A percentile compares a stretch with the other conserved stretches of the same genome.
These are phyloP conservation scores for Drosophila macrospina DNA, from an alignment of 2,888 invertebrate genomes.

Conservation along the genomic window DNA sequence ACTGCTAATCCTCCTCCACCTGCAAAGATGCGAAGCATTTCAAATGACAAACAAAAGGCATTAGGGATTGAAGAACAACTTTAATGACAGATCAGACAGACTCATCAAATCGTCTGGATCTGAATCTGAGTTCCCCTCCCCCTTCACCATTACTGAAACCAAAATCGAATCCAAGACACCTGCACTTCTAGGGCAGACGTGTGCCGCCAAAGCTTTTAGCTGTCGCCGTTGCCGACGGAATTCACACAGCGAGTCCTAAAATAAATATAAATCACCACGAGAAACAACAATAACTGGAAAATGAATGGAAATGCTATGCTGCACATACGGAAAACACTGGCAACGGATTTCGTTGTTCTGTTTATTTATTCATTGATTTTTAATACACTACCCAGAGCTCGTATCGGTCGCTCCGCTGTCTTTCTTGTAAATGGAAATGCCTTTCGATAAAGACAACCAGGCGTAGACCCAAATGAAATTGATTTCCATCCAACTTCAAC, in stretches of 20 bases:
- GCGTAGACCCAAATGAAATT: slow-evolving; percentile 46
- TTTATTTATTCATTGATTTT: slow-evolving; percentile 78
- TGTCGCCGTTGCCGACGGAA: slow-evolving; percentile 60
- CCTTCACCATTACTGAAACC: too few species aligned
- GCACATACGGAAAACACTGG: slow-evolving; percentile 34
- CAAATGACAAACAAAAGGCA: slow-evolving; percentile 24
- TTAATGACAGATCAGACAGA: slow-evolving; percentile 24
- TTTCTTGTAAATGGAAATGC: slow-evolving; percentile 75
- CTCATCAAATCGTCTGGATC: slow-evolving; percentile 25
- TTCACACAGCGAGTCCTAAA: slow-evolving; percentile 68
- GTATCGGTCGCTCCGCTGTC: slow-evolving; percentile 12
- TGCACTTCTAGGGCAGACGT: slow-evolving; percentile 40
- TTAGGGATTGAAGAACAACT: slow-evolving; percentile 14
- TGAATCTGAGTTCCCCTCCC: slow-evolving; percentile 8
- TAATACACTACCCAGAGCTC: slow-evolving; percentile 62
- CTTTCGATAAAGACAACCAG: slow-evolving; percentile 59
- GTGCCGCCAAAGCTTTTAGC: slow-evolving; percentile 79
- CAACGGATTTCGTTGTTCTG: slow-evolving; percentile 47
- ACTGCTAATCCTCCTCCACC: background rate
- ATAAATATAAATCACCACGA: slow-evolving; percentile 70
- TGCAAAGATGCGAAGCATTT: background rate
- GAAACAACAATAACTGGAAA: slow-evolving; percentile 47
- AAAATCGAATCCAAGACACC: slow-evolving; percentile 7
- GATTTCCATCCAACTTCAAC: slow-evolving; percentile 40
- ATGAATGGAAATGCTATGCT: slow-evolving; percentile 49